phyloP scores from a whole-genome alignment of 1,140 invertebrate species.

The Rhagoletis pomonella region DNA sequence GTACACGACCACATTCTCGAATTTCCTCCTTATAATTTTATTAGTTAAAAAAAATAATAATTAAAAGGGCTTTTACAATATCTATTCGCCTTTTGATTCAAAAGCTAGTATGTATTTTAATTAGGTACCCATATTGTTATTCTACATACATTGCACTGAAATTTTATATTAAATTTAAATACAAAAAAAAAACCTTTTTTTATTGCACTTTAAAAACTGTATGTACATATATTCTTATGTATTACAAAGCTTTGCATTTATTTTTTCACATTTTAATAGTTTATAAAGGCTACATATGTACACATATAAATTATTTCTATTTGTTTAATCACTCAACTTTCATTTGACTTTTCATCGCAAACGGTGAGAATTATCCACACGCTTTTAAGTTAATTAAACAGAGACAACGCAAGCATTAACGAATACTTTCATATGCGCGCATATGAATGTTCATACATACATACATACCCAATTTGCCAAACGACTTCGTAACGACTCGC shows the following conservation, averaged over 20 bases:
- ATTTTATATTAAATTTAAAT: too few relatives aligned
- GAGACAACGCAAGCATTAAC: not conserved
- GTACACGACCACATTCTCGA: too few relatives aligned
- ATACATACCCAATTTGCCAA: not conserved
- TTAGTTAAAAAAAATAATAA: too few relatives aligned
- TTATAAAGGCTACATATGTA: not conserved
- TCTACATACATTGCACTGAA: too few relatives aligned
- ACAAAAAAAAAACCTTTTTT: too few relatives aligned
- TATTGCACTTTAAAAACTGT: not conserved
- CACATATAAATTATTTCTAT: not conserved
- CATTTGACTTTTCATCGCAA: slow-evolving; percentile 51
- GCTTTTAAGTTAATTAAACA: slow-evolving; percentile 47
- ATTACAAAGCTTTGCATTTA: not conserved
- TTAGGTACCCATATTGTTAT: too few relatives aligned
- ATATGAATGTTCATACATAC: not conserved
- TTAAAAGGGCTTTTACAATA: too few relatives aligned
- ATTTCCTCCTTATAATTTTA: too few relatives aligned
- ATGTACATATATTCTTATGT: not conserved
- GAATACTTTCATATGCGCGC: not conserved
- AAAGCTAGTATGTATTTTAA: too few relatives aligned
- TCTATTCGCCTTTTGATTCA: too few relatives aligned
- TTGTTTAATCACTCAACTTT: slow-evolving; percentile 31
- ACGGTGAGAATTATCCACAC: slow-evolving; percentile 44
- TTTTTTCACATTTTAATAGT: not conserved
- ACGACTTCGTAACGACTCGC: too few relatives aligned